phyloP scores from a whole-genome alignment of 64 coral and sea anemone genomes.

The Cladopsammia gracilis region DNA sequence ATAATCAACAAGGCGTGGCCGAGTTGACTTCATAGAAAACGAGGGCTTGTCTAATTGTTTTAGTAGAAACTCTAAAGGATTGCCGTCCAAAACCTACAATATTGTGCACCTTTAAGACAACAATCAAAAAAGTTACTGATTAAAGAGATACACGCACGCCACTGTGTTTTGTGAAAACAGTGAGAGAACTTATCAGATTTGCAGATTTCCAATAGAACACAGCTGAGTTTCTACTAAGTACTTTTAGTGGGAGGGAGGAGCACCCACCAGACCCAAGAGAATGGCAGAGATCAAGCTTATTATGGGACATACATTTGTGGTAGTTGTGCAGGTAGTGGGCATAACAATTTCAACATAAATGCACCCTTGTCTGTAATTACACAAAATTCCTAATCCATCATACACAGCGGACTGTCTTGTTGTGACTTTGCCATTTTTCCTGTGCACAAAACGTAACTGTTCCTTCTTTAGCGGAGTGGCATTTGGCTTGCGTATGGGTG shows the following conservation, averaged over 20 bases:
- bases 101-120: neutral
- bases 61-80: conserved; percentile 18
- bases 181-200: conserved; percentile 16
- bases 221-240: conserved; percentile 21
- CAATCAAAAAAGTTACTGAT: neutral
- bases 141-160: neutral
- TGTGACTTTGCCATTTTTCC: conserved; percentile 8
- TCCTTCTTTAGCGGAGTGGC: neutral
- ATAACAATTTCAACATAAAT: conserved; percentile 7
- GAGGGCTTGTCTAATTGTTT: conserved; percentile 12
- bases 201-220: conserved; percentile 8
- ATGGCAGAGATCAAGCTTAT: neutral
- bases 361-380: neutral
- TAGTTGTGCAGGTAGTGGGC: neutral
- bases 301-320: neutral
- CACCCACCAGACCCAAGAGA: neutral
- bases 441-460: conserved; percentile 12
- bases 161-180: neutral
- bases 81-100: conserved; percentile 13
- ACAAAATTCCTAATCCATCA: neutral
- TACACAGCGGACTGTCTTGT: neutral
- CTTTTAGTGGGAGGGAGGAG: neutral
- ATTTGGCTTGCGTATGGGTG: too few relatives aligned
- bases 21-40: conserved; percentile 11
- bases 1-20: neutral